phyloP scores from a whole-genome alignment of 2,113 vertebrate species.

The Rallus limicola region DNA sequence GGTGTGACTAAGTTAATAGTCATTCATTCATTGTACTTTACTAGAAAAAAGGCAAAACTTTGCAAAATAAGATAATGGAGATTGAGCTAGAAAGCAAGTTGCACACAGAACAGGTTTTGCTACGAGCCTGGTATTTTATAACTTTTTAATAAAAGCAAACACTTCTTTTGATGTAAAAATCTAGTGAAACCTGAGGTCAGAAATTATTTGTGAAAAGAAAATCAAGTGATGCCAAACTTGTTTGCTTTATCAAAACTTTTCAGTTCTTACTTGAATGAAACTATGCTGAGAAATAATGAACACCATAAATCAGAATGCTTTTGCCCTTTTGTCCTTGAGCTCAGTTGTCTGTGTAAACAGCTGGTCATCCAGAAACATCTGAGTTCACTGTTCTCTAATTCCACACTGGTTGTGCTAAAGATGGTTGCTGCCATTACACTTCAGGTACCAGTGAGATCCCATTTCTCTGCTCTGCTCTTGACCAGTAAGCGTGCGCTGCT shows the following conservation, averaged over 20 bases:
- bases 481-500: not conserved
- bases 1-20: not conserved
- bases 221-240: not conserved
- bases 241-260: not conserved
- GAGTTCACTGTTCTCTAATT: not conserved
- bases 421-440: not conserved
- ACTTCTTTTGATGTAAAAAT: not conserved
- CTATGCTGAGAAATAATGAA: not conserved
- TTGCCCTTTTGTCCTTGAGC: not conserved
- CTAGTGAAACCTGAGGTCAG: not conserved
- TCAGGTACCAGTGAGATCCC: not conserved
- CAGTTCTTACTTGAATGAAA: not conserved
- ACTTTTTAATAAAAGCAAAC: not conserved
- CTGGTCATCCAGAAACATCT: not conserved
- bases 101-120: not conserved
- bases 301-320: not conserved
- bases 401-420: not conserved
- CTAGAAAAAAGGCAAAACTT: not conserved
- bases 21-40: not conserved
- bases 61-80: not conserved
- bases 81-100: not conserved
- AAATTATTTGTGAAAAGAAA: not conserved
- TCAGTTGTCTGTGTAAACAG: not conserved
- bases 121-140: not conserved
- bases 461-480: not conserved